Conservation (phyloP, 2,113 vertebrate genomes). For the Myrmophylax atrothorax region DNA sequence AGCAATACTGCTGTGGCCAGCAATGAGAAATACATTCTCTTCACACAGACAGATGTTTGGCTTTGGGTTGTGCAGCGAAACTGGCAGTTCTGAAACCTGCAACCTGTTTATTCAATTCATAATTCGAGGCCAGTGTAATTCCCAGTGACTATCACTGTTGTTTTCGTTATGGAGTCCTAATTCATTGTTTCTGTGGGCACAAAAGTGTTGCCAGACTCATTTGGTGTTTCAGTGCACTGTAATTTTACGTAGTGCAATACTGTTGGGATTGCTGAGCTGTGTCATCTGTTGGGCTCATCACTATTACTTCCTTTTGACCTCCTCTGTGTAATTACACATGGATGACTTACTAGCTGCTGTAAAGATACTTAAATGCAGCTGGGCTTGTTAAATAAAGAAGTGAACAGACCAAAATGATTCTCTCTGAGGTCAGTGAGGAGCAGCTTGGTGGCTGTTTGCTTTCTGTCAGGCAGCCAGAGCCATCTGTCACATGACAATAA, state of each 20-base stretch:
- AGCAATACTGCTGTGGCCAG: not conserved
- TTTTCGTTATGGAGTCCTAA: not conserved
- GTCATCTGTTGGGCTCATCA: constrained; percentile 33
- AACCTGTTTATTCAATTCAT: constrained; percentile 4
- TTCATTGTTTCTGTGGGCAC: constrained; percentile 33
- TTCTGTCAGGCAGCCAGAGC: not conserved
- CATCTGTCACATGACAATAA: constrained; percentile 23
- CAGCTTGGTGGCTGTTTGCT: not conserved
- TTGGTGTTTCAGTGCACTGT: not conserved
- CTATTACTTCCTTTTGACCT: constrained; percentile 59
- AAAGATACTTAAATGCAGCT: not conserved
- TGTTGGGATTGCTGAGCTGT: constrained; percentile 11
- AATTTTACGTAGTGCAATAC: constrained; percentile 17
- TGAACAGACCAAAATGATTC: not conserved
- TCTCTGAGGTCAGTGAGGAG: not conserved
- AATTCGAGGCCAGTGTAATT: not conserved
- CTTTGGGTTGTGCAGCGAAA: not conserved
- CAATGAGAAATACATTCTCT: not conserved
- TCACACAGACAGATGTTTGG: not conserved
- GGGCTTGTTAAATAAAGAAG: not conserved
- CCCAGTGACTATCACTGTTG: constrained; percentile 9
- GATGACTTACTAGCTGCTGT: constrained; percentile 10
- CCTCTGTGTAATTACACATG: constrained; percentile 7
- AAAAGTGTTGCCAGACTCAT: not conserved
- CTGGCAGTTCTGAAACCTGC: not conserved